Conservation (phyloP, 2,797 vertebrate genomes). For the Hydrolagus colliei region DNA sequence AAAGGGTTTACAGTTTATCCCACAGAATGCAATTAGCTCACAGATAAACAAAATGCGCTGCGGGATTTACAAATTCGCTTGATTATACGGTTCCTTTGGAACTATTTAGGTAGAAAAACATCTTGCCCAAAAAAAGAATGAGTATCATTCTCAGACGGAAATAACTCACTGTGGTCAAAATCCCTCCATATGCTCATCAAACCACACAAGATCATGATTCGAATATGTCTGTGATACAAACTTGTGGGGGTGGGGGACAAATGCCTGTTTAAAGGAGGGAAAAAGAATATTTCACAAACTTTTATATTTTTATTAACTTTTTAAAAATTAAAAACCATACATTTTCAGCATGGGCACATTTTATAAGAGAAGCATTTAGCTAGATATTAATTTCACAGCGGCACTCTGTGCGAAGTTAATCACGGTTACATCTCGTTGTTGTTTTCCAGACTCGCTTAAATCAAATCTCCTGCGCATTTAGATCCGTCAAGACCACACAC, state of each 20-base stretch:
- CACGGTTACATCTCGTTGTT: background rate
- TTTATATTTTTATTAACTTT: too few relatives aligned
- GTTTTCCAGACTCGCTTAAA: background rate
- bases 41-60: too few relatives aligned
- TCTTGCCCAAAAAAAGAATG: background rate
- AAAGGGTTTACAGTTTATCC: background rate
- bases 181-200: background rate
- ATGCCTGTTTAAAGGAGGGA: too few relatives aligned
- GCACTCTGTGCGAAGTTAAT: background rate
- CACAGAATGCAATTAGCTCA: background rate
- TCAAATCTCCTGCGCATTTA: conserved; percentile 2
- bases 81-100: background rate
- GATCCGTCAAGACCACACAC: conserved; percentile 8
- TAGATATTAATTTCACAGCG: background rate
- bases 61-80: background rate
- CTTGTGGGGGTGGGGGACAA: too few relatives aligned
- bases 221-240: background rate
- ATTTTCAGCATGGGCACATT: background rate
- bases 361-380: background rate
- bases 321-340: background rate
- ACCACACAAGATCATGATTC: background rate
- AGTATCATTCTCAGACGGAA: background rate
- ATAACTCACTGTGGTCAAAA: background rate
- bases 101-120: background rate
- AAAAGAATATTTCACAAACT: too few relatives aligned